These are phyloP conservation scores for Phania funesta DNA, from an alignment of 2,888 invertebrate genomes.

Conservation along the genomic window DNA sequence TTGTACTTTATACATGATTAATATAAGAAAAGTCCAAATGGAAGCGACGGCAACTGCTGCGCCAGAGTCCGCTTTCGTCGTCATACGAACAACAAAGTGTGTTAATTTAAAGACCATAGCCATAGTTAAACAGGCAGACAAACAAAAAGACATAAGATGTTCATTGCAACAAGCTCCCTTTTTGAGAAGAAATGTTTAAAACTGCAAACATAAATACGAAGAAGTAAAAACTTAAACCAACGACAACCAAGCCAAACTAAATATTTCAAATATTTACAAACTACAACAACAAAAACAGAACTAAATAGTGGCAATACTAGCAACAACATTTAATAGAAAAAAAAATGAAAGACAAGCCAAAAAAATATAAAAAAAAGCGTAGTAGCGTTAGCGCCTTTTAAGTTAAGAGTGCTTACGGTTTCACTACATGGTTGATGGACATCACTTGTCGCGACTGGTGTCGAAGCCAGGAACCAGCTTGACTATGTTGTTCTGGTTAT, in stretches of 20 bases:
- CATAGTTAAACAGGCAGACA: conserved; percentile 17
- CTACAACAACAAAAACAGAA: conserved; percentile 33
- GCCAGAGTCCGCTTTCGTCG: conserved; percentile 56
- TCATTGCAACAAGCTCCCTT: conserved; percentile 63
- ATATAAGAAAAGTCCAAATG: conserved; percentile 42
- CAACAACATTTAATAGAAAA: conserved; percentile 23
- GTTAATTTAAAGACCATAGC: conserved; percentile 12
- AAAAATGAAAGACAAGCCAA: neutral
- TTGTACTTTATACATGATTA: conserved; percentile 35
- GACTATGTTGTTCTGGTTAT: conserved; percentile 31
- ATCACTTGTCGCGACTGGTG: conserved; percentile 43
- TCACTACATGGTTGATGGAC: conserved; percentile 23
- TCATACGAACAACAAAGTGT: conserved; percentile 12
- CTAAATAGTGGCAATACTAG: conserved; percentile 13
- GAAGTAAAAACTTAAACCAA: conserved; percentile 39
- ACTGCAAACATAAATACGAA: conserved; percentile 35
- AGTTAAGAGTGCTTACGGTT: conserved; percentile 50
- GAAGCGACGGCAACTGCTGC: conserved; percentile 32
- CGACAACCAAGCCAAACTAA: conserved; percentile 49
- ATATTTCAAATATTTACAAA: conserved; percentile 65
- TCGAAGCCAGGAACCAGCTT: conserved; percentile 42
- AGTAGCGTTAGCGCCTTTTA: conserved; percentile 65
- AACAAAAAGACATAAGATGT: conserved; percentile 24
- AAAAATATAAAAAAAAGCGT: conserved; percentile 44
- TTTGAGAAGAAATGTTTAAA: conserved; percentile 62